These are phyloP conservation scores for Lordiphosa stackelbergi DNA, from an alignment of 1,140 invertebrate species.

Conservation along the genomic window DNA sequence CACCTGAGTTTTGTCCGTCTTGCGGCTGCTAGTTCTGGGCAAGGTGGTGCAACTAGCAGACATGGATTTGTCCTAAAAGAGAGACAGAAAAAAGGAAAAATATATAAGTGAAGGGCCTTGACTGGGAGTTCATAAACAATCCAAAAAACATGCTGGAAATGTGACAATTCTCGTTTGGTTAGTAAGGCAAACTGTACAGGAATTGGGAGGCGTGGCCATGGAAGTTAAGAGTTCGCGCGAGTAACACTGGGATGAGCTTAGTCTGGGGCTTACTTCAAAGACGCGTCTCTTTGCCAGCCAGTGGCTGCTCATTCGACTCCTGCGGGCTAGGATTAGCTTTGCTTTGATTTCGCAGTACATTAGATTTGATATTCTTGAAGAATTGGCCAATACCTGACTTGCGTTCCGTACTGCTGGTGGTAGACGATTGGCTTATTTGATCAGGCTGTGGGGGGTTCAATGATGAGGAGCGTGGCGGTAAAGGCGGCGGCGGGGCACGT, in stretches of 20 bases:
- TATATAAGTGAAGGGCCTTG: background rate
- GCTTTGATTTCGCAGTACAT: constrained; percentile 49
- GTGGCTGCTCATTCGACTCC: constrained; percentile 22
- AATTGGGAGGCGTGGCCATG: constrained; percentile 23
- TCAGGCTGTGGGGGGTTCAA: constrained; percentile 34
- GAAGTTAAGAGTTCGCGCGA: constrained; percentile 32
- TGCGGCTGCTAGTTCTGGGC: constrained; percentile 79
- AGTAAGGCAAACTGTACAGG: constrained; percentile 58
- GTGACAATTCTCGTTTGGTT: constrained; percentile 25
- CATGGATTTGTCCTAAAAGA: constrained; percentile 78
- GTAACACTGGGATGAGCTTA: constrained; percentile 48
- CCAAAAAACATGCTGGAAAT: constrained; percentile 55
- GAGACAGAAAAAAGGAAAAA: constrained; percentile 1
- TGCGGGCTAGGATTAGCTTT: constrained; percentile 43
- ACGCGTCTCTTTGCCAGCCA: constrained; percentile 51
- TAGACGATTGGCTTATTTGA: constrained; percentile 39
- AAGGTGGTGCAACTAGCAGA: constrained; percentile 79
- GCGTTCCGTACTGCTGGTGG: constrained; percentile 34
- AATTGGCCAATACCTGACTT: constrained; percentile 64
- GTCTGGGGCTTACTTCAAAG: constrained; percentile 59
- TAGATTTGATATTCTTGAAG: constrained; percentile 66
- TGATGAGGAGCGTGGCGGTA: constrained; percentile 40
- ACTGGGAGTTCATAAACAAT: background rate
- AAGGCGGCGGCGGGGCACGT: constrained; percentile 59
- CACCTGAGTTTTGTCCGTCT: constrained; percentile 46